Base-by-base conservation (phyloP, 2,113 vertebrate species). In the Phylloscopus whistleri region DNA sequence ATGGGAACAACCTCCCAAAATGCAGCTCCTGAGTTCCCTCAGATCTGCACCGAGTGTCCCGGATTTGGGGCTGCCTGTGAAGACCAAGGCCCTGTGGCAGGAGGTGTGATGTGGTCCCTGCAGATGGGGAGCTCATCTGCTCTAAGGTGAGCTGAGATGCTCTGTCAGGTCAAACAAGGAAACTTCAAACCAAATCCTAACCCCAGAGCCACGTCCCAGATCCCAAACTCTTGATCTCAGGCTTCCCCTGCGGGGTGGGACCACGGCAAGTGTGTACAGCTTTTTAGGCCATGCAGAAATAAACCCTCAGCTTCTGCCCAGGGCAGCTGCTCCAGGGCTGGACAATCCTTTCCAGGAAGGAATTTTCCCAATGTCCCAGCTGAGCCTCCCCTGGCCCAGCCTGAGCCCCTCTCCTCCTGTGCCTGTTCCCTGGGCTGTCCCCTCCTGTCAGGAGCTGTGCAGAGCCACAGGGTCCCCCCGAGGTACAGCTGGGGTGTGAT, bases 301-400 rank as follows among this genome's bases (percentile, higher is more conserved):
- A 56, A 94, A 52, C n/a, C 26, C 35, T 21, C 73, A 64, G 33
- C 8, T 49, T 44, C 26, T 62, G 22, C 20, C 49, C 76, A 11
- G 67, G 76, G 75, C 58, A 35, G 56, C 66, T 49, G 20, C 6
- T 37, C 58, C 58, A 9, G 17, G 58, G 21, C 35, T 43, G 67
- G 22, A 6, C 58, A 49, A 22, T 4, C 39, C 48, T 33, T 80
- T 19, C 35, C 22, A 24, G 3, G 60, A 2, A 8, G 52, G 7
- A 35, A 31, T 35, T 5, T 12, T 17, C 20, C 52, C 13, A 4
- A 0, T 9, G 2, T 16, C 51, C 81, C 31, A 0, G 2, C 55
- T 16, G 48, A 30, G 6, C 33, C 48, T 84, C 4, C 41, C 69
- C 82, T 55, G 81, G 68, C 22, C 15, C 35, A 59, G 30, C 35